phyloP scores from a whole-genome alignment of 2,797 vertebrate genomes.

The Falco concolor region DNA sequence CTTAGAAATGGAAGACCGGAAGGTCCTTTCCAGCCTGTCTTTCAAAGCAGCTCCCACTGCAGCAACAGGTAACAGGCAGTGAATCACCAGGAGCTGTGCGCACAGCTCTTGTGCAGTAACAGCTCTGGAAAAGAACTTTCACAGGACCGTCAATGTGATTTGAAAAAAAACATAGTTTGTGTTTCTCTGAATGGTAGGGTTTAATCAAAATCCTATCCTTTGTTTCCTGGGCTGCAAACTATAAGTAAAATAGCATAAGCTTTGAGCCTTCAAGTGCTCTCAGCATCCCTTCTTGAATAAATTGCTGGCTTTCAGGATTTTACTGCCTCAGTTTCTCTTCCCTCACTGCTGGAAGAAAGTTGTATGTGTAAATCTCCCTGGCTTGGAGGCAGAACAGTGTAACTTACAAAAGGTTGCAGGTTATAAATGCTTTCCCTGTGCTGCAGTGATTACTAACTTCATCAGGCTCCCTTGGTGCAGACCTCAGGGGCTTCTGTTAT shows the following conservation, averaged over 20 bases:
- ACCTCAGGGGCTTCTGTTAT: slow-evolving; percentile 52
- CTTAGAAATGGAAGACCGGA: neutral
- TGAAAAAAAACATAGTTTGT: neutral
- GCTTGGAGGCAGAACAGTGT: neutral
- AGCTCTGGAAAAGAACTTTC: neutral
- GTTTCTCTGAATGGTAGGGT: neutral
- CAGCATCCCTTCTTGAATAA: neutral
- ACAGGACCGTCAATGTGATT: neutral
- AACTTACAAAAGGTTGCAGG: neutral
- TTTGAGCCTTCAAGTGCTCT: neutral
- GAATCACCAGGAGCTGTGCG: neutral
- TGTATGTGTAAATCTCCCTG: neutral
- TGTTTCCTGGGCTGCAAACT: neutral
- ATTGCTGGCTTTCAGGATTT: slow-evolving; percentile 9
- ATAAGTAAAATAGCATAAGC: neutral
- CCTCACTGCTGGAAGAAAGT: neutral
- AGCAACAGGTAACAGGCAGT: neutral
- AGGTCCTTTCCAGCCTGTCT: neutral
- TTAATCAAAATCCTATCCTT: neutral
- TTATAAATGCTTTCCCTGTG: slow-evolving; percentile 38
- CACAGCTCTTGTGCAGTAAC: neutral
- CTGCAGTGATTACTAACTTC: slow-evolving; percentile 58
- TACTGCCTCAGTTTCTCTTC: slow-evolving; percentile 38
- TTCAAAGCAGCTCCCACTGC: neutral
- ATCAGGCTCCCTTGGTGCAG: slow-evolving; percentile 55